A percentile compares a stretch with the other conserved stretches of the same genome.
phyloP scores from a whole-genome alignment of 2,888 invertebrate genomes.

The Ectemnius continuus region DNA sequence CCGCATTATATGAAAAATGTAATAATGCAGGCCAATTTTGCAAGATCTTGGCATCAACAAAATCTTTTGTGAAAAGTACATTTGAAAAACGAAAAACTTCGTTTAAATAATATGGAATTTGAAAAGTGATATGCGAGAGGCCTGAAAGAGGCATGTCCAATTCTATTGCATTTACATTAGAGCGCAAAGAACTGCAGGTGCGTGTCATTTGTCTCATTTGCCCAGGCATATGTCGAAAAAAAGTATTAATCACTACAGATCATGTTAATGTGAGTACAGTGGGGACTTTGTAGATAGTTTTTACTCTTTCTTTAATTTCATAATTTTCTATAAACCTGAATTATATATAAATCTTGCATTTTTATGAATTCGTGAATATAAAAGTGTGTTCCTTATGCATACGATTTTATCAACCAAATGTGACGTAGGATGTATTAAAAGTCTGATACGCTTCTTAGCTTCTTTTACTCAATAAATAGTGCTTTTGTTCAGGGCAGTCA shows the following conservation, averaged over 20 bases:
- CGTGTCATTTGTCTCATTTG: conserved; percentile 30
- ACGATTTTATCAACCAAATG: conserved; percentile 26
- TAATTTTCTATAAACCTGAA: conserved; percentile 24
- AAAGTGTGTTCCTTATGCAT: conserved; percentile 20
- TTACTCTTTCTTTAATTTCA: conserved; percentile 57
- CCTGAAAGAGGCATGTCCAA: conserved; percentile 24
- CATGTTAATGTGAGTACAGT: conserved; percentile 54
- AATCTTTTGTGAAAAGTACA: conserved; percentile 20
- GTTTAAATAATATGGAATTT: too few relatives aligned
- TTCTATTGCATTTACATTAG: conserved; percentile 29
- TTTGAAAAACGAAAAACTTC: too few relatives aligned
- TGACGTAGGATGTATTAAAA: conserved; percentile 35
- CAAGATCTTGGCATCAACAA: neutral
- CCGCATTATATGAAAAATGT: neutral
- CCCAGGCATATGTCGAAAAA: conserved; percentile 4
- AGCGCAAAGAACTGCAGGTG: too few relatives aligned
- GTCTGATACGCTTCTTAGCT: neutral
- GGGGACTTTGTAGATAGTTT: conserved; percentile 72
- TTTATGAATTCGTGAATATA: conserved; percentile 17
- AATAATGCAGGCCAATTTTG: too few relatives aligned
- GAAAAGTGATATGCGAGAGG: neutral
- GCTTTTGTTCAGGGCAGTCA: neutral
- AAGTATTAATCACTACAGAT: conserved; percentile 41
- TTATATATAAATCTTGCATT: conserved; percentile 22
- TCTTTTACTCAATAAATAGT: too few relatives aligned